A percentile compares a stretch with the other conserved stretches of the same genome.
These are phyloP conservation scores for Monochamus saltuarius DNA, from an alignment of 1,140 invertebrate species.

Conservation along the genomic window DNA sequence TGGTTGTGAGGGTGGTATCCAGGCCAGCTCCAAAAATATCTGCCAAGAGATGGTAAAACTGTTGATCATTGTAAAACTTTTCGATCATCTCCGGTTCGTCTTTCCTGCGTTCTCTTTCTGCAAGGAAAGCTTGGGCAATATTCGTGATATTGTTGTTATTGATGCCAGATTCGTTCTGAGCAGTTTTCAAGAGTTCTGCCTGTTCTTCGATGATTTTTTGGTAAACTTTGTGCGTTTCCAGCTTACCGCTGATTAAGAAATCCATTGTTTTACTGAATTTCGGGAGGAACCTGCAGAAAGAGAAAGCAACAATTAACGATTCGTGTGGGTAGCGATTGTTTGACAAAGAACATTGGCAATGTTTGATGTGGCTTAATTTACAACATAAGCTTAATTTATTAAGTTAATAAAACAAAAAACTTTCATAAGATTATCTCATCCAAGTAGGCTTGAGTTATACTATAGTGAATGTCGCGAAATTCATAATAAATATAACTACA, in stretches of 20 bases:
- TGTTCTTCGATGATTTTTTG: constrained; percentile 64
- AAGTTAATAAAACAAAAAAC: constrained; percentile 1
- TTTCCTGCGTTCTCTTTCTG: constrained; percentile 60
- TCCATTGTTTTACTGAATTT: constrained; percentile 58
- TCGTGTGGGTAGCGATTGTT: neutral
- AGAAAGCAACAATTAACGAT: constrained; percentile 24
- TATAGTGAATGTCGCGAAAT: too few species aligned
- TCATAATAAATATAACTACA: too few species aligned
- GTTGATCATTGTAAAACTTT: constrained; percentile 60
- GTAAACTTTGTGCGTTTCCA: constrained; percentile 72
- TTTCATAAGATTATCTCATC: neutral
- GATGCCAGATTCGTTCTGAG: constrained; percentile 17
- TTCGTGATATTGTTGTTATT: constrained; percentile 51
- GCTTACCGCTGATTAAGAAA: constrained; percentile 66
- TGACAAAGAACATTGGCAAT: neutral
- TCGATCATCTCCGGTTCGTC: constrained; percentile 50
- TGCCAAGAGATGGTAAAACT: constrained; percentile 74
- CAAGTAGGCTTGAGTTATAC: too few species aligned
- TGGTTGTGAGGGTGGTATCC: constrained; percentile 84
- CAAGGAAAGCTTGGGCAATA: constrained; percentile 70
- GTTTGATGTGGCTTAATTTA: neutral
- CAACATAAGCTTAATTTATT: too few species aligned
- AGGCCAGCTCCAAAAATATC: constrained; percentile 88
- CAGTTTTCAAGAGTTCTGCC: constrained; percentile 44
- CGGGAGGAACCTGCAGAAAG: constrained; percentile 58